Conservation (phyloP, 2,888 invertebrate genomes). For the Scelioninae gen. 1 region DNA sequence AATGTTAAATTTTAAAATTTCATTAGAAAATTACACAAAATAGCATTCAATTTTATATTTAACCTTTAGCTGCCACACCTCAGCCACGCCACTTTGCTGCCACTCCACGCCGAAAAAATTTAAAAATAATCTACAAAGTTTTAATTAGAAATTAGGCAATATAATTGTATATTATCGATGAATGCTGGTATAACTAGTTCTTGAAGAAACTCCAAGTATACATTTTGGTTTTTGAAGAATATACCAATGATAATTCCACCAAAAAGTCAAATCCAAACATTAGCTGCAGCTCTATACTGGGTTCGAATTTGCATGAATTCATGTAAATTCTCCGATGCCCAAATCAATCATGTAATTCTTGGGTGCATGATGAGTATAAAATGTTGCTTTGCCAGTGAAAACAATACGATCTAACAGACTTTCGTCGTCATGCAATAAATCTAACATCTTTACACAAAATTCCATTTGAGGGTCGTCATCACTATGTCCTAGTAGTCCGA, state of each 20-base stretch:
- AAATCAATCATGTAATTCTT: slow-evolving; percentile 8
- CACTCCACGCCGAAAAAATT: too few species aligned
- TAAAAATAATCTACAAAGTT: too few species aligned
- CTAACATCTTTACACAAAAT: slow-evolving; percentile 5
- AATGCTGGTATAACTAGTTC: too few species aligned
- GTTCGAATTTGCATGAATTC: slow-evolving; percentile 19
- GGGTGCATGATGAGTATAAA: slow-evolving; percentile 26
- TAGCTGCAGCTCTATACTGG: slow-evolving; percentile 10
- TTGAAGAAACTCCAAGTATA: too few species aligned
- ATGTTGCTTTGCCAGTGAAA: slow-evolving; percentile 26
- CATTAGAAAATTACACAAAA: too few species aligned
- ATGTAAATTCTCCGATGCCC: slow-evolving; percentile 7
- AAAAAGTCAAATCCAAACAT: slow-evolving; percentile 14
- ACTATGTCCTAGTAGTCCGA: background rate
- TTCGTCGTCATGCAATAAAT: background rate
- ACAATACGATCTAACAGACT: slow-evolving; percentile 2
- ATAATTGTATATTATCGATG: too few species aligned
- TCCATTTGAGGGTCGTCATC: slow-evolving; percentile 16
- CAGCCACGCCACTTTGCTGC: too few species aligned
- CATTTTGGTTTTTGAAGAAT: too few species aligned
- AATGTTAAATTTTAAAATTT: too few species aligned
- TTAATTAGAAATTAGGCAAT: too few species aligned
- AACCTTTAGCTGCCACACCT: too few species aligned
- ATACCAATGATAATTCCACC: slow-evolving; percentile 14
- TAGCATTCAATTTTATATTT: too few species aligned